phyloP scores from a whole-genome alignment of 53 echinoderm and acorn worm species.

The Hippasteria phrygiana region DNA sequence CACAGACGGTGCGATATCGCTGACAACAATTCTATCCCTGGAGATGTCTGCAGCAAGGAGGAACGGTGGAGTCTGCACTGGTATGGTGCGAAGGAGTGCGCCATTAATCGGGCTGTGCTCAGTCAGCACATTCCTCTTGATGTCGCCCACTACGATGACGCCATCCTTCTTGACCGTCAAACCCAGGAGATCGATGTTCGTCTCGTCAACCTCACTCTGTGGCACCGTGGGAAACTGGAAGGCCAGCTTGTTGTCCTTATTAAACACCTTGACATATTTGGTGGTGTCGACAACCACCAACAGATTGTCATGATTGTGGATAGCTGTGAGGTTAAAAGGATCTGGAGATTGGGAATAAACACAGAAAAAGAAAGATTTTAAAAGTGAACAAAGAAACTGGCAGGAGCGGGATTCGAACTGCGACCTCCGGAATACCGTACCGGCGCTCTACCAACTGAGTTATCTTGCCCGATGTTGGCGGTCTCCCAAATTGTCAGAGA shows the following conservation, averaged over 20 bases:
- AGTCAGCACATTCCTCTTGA: not conserved
- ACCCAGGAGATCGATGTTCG: not conserved
- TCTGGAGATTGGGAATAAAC: not conserved
- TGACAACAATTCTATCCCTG: not conserved
- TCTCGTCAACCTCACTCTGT: not conserved
- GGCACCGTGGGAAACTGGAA: constrained; percentile 10
- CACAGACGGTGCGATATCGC: not conserved
- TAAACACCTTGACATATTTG: constrained; percentile 1
- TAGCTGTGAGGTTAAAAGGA: not conserved
- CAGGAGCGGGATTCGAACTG: too few relatives aligned
- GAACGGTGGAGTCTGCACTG: not conserved
- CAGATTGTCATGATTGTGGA: not conserved
- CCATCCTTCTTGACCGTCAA: not conserved
- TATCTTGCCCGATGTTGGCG: too few relatives aligned
- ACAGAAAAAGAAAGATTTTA: not conserved
- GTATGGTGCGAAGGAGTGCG: not conserved
- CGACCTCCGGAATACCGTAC: too few relatives aligned
- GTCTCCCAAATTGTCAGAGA: too few relatives aligned
- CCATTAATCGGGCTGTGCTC: not conserved
- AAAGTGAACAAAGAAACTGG: not conserved
- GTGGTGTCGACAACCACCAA: not conserved
- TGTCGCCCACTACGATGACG: not conserved
- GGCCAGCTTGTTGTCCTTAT: not conserved
- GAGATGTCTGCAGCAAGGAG: not conserved
- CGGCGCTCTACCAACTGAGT: too few relatives aligned